Base-by-base conservation (phyloP, 2,113 vertebrate genomes). In the Xiphophorus hellerii region DNA sequence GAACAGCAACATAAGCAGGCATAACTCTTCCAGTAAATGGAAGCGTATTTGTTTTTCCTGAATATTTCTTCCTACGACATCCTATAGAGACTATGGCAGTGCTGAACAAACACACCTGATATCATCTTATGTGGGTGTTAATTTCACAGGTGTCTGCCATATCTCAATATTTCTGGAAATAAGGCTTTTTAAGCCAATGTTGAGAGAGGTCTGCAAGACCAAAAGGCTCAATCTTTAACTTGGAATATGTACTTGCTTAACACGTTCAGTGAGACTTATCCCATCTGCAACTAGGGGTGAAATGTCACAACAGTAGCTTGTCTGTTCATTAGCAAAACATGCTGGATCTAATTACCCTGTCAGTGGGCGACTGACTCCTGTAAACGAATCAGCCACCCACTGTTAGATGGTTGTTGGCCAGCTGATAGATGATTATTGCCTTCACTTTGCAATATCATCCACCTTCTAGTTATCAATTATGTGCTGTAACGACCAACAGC, bases 381-480 rank as follows among this genome's bases (percentile, higher is more conserved):
- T 82, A 76, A 81, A 75, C 62, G 48, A 78, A 27, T 69, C 44
- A n/a, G n/a, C 66, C 60, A 22, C 81, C 73, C 82, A 83, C 80
- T 71, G 48, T 67, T 14, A 22, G 30, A 65, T 66, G 73, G 62
- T 68, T 71, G 62, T 69, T 81, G 30, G 35, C 74, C 74, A 79
- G 63, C 62, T 84, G 75, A 84, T 74, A 81, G 62, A 87, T 62
- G 58, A 79, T 81, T 66, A 74, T 72, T 78, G 70, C 42, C 74
- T 81, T 80, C 61, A 76, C 73, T 85, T 79, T 83, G 79, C 60
- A 82, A 75, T 31, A 73, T 66, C 76, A 70, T 31, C 66, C 69
- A 68, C 44, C 66, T 76, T 80, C 65, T 70, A 69, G 84, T 83
- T 77, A 81, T 48, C 58, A 86, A 82, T 84, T 81, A 77, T 44